Evolutionary conservation across 2,113 vertebrate genomes (phyloP), one percentile per base, ranked within the genome.

Genomic region (Dromaius novaehollandiae): DNA sequence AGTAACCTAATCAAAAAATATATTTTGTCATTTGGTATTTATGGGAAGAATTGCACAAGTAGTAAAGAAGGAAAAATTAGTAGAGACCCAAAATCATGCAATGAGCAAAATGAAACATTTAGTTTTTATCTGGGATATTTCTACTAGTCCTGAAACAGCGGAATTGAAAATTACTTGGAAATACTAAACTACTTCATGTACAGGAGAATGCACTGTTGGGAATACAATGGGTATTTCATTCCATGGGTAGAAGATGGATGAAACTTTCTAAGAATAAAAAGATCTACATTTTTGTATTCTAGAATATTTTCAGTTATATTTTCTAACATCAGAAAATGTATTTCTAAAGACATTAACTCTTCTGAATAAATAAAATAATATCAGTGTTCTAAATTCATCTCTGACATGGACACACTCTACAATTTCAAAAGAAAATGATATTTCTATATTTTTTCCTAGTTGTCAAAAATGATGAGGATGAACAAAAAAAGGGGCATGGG

Each of bases 151-250:
- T 5, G 6, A 24, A 79, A 93, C 4, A 56, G 15, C 82, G 10
- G 58, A 82, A 87, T 6, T 76, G 32, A 58, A 95, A 95, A 89
- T 87, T 87, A 89, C 36, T 91, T 91, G 53, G 26, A 94, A 89
- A 58, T 60, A 69, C 4, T 15, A 70, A 86, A 42, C 8, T 60
- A 14, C n/a, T 64, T 69, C 90, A 82, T 75, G 28, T 21, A 71
- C 11, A 36, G 73, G 19, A 38, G 32, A 89, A 60, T 48, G 64
- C 5, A 51, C 14, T 64, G 1, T 63, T 82, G 84, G 10, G 13
- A 82, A 56, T 64, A 12, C 15, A 80, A 48, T 88, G 28, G 55
- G 28, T 30, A 56, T 56, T 56, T 56, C 26, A 85, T 77, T 86
- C 4, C 30, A 32, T 24, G 32, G 13, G 19, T 34, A 74, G 38